Conservation (phyloP, 1,140 invertebrate genomes). For the Cyclina sinensis region DNA sequence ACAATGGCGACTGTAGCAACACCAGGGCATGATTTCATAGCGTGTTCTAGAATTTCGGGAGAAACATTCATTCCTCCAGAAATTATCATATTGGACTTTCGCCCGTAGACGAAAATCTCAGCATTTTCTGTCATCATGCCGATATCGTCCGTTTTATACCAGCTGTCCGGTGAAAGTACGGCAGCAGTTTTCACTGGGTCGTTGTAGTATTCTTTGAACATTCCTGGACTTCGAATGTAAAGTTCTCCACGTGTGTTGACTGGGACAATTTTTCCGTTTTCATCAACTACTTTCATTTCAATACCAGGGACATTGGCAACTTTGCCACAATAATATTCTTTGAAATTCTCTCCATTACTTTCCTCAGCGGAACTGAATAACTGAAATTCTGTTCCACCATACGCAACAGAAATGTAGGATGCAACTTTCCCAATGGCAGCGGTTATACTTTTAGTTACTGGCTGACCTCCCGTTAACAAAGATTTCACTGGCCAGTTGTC, state of each 20-base stretch:
- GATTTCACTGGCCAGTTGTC: conserved; percentile 27
- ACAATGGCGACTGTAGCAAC: conserved; percentile 29
- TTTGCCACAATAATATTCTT: conserved; percentile 24
- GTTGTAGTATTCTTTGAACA: conserved; percentile 63
- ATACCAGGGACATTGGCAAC: conserved; percentile 35
- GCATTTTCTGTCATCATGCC: conserved; percentile 56
- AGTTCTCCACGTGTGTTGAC: conserved; percentile 57
- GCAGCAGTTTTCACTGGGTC: conserved; percentile 52
- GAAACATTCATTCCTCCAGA: conserved; percentile 33
- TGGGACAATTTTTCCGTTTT: conserved; percentile 21
- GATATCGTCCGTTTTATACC: conserved; percentile 71
- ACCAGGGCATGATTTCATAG: conserved; percentile 16
- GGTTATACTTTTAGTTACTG: neutral
- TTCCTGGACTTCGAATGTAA: conserved; percentile 20
- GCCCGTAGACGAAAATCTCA: conserved; percentile 62
- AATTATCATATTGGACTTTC: conserved; percentile 66
- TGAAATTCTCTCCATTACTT: neutral
- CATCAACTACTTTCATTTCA: conserved; percentile 68
- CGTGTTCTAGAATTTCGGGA: conserved; percentile 45
- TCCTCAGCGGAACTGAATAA: neutral
- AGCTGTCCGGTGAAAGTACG: conserved; percentile 56
- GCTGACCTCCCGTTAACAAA: conserved; percentile 26
- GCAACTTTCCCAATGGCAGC: neutral
- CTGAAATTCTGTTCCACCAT: conserved; percentile 45
- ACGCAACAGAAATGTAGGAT: neutral